A percentile compares a stretch with the other conserved stretches of the same genome.
These are phyloP conservation scores for Hemithea aestivaria DNA, from an alignment of 2,888 invertebrate genomes.

Conservation along the genomic window DNA sequence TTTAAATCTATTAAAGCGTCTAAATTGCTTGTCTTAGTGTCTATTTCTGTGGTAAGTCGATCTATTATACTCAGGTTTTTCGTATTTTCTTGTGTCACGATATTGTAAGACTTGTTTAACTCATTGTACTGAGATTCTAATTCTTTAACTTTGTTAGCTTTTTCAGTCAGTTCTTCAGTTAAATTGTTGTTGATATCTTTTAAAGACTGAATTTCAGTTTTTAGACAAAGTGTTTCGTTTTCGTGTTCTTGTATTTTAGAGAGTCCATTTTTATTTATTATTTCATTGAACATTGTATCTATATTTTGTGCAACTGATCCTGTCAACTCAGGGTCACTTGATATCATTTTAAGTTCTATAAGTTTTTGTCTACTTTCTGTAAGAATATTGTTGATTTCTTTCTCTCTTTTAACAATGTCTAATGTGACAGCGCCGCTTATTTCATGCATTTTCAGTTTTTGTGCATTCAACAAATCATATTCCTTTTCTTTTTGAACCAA, in stretches of 20 bases:
- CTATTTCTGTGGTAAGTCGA: slow-evolving; percentile 45
- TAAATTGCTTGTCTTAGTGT: slow-evolving; percentile 33
- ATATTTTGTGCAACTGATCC: slow-evolving; percentile 39
- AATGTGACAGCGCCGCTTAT: slow-evolving; percentile 59
- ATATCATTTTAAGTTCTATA: slow-evolving; percentile 38
- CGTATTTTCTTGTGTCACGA: slow-evolving; percentile 44
- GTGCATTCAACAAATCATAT: slow-evolving; percentile 43
- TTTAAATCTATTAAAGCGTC: slow-evolving; percentile 35
- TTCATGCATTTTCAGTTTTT: slow-evolving; percentile 57
- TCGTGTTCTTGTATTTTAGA: slow-evolving; percentile 28
- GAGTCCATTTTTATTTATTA: slow-evolving; percentile 33
- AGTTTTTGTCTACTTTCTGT: slow-evolving; percentile 42
- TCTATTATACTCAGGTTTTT: slow-evolving; percentile 34
- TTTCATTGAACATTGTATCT: slow-evolving; percentile 39
- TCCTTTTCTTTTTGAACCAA: slow-evolving; percentile 53
- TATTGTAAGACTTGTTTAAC: slow-evolving; percentile 40
- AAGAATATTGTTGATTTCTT: slow-evolving; percentile 44
- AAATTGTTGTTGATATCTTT: slow-evolving; percentile 34
- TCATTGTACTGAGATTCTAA: slow-evolving; percentile 37
- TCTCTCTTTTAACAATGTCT: slow-evolving; percentile 55
- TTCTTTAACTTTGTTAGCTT: slow-evolving; percentile 35
- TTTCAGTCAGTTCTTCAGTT: slow-evolving; percentile 32
- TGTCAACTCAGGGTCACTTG: slow-evolving; percentile 31
- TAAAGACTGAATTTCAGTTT: slow-evolving; percentile 30
- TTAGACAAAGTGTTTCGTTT: slow-evolving; percentile 37